Base-by-base conservation (phyloP, 1,140 invertebrate species). In the Odontomachus brunneus region DNA sequence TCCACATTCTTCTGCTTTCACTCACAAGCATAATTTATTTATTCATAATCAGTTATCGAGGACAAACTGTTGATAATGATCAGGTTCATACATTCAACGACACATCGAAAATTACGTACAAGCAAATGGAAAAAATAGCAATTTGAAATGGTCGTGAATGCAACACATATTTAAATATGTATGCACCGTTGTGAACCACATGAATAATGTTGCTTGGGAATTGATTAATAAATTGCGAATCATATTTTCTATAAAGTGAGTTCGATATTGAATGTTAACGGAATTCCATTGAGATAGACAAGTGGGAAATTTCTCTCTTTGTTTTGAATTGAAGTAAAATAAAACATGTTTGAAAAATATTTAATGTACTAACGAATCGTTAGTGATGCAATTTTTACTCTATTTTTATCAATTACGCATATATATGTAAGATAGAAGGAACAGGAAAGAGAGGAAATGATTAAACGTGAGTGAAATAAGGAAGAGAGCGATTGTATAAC, bases 51-150 rank as follows among this genome's bases (percentile, higher is more conserved):
- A n/a, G n/a, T n/a, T n/a, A n/a, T n/a, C n/a, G n/a, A n/a, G n/a
- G n/a, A n/a, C n/a, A n/a, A n/a, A n/a, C n/a, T n/a, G n/a, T n/a
- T n/a, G n/a, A n/a, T n/a, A n/a, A n/a, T 55, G 88, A 15, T 67
- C 85, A 0, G 0, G 33, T 29, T 14, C 60, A 65, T 22, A 74
- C 84, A 48, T 90, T 91, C 57, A 89, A 89, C 53, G 91, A 90
- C 7, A 87, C 84, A 0, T 66, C 73, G 11, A 73, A 87, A 29
- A 76, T 74, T 3, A 84, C 89, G 11, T 9, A 12, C 2, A 29
- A 75, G 11, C 81, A 89, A 1, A 78, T 92, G 2, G 89, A 87
- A 57, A 81, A n/a, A n/a, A n/a, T n/a, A 72, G 0, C 89, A 86
- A 55, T 90, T 89, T 5, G 63, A 60, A 1, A 67, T 57, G 3